A percentile compares a stretch with the other conserved stretches of the same genome.
Evolutionary conservation across 2,113 vertebrate genomes (phyloP).

Genomic region (Alectura lathami): DNA sequence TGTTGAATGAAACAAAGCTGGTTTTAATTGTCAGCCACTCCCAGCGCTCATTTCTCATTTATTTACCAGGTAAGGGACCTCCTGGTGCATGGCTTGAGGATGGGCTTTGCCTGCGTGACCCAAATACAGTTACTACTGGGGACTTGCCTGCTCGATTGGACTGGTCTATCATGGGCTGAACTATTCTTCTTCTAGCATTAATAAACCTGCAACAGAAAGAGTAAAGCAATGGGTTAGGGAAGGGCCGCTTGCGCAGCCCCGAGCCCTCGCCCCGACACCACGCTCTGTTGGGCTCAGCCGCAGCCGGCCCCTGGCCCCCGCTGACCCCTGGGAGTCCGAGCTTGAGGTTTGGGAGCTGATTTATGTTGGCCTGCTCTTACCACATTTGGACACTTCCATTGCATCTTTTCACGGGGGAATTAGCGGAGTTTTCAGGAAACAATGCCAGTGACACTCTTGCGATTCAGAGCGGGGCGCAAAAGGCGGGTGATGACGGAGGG

Average conservation of each 20-base stretch:
- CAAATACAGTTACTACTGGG: slow-evolving; percentile 84
- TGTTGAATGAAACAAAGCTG: slow-evolving; percentile 69
- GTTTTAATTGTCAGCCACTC: slow-evolving; percentile 74
- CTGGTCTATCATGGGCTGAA: slow-evolving; percentile 99
- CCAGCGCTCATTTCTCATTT: slow-evolving; percentile 76
- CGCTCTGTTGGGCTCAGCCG: slow-evolving; percentile 27
- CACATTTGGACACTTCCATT: slow-evolving; percentile 92
- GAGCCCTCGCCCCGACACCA: not conserved
- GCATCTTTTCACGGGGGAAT: slow-evolving; percentile 89
- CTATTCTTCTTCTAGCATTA: slow-evolving; percentile 99
- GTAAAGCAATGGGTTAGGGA: slow-evolving; percentile 59
- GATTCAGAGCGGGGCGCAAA: slow-evolving; percentile 46
- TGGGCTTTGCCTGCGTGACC: slow-evolving; percentile 80
- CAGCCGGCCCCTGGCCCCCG: slow-evolving; percentile 79
- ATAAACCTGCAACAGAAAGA: slow-evolving; percentile 91
- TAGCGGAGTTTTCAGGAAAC: slow-evolving; percentile 86
- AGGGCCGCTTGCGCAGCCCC: not conserved
- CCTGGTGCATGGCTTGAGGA: slow-evolving; percentile 86
- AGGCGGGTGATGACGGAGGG: slow-evolving; percentile 30
- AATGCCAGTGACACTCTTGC: slow-evolving; percentile 79
- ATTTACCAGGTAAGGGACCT: slow-evolving; percentile 87
- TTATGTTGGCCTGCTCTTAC: slow-evolving; percentile 93
- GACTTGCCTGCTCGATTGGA: slow-evolving; percentile 99
- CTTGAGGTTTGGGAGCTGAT: slow-evolving; percentile 91
- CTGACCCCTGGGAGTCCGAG: slow-evolving; percentile 85